Conservation (phyloP, 2,888 invertebrate species). For the Limnephilus rhombicus region DNA sequence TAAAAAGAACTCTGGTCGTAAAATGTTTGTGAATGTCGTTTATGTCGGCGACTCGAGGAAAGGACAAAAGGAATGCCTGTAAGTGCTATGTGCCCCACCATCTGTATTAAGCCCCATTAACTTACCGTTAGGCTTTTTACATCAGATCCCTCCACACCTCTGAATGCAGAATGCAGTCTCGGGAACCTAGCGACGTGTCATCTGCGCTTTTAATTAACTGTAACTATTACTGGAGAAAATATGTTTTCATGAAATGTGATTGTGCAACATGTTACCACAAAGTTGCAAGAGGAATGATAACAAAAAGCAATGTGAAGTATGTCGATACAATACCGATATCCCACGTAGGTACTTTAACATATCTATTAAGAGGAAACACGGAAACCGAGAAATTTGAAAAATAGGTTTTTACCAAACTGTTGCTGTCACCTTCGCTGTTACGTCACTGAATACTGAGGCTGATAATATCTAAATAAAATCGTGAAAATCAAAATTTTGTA, state of each 20-base stretch:
- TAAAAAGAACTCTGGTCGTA: neutral
- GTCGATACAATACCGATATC: neutral
- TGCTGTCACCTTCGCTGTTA: too few species aligned
- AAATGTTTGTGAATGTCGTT: neutral
- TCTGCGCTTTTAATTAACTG: neutral
- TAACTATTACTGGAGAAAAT: neutral
- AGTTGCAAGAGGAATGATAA: neutral
- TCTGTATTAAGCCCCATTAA: neutral
- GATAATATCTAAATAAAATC: too few species aligned
- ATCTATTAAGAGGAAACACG: too few species aligned
- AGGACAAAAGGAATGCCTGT: neutral
- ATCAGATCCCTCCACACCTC: neutral
- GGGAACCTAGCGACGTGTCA: neutral
- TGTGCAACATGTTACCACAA: neutral
- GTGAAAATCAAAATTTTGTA: too few species aligned
- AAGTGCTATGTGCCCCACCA: neutral
- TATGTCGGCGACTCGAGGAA: neutral
- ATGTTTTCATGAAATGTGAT: neutral
- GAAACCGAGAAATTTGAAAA: too few species aligned
- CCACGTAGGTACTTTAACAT: neutral
- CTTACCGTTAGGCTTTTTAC: neutral
- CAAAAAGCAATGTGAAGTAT: neutral
- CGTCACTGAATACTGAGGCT: too few species aligned
- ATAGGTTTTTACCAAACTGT: too few species aligned
- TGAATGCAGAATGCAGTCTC: neutral